These are phyloP conservation scores for Sebastolobus alascanus DNA, from an alignment of 2,797 vertebrate species.

Conservation along the genomic window DNA sequence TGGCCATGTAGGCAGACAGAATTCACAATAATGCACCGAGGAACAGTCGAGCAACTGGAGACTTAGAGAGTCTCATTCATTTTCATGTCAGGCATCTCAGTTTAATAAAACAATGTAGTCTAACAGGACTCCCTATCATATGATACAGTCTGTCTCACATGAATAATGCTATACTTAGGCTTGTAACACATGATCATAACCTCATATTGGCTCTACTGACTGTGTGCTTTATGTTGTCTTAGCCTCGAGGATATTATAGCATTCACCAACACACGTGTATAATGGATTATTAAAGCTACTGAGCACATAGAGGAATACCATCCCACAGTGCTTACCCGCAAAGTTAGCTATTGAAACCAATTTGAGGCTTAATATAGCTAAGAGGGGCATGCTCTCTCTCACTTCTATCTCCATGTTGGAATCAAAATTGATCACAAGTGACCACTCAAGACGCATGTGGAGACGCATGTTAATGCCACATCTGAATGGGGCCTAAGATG, in stretches of 20 bases:
- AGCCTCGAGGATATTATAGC: background rate
- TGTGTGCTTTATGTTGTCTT: slow-evolving; percentile 18
- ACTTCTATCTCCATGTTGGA: background rate
- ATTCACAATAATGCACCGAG: slow-evolving; percentile 59
- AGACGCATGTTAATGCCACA: too few relatives aligned
- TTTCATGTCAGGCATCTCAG: slow-evolving; percentile 13
- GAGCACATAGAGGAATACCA: background rate
- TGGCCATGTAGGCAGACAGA: slow-evolving; percentile 63
- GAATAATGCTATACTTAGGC: slow-evolving; percentile 47
- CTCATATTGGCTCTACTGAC: slow-evolving; percentile 21
- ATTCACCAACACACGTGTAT: background rate
- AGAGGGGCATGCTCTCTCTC: background rate
- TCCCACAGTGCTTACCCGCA: background rate
- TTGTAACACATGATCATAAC: slow-evolving; percentile 48
- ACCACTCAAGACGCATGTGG: too few relatives aligned
- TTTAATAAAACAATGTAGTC: slow-evolving; percentile 40
- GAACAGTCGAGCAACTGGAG: slow-evolving; percentile 47
- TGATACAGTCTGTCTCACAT: slow-evolving; percentile 35
- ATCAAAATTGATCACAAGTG: background rate
- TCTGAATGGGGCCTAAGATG: too few relatives aligned
- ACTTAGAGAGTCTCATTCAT: slow-evolving; percentile 25
- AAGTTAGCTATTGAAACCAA: background rate
- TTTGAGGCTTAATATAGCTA: background rate
- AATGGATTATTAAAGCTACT: background rate
- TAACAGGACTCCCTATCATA: slow-evolving; percentile 38